These are phyloP conservation scores for Neoscelio sp. DNA, from an alignment of 2,888 invertebrate species.

Conservation along the genomic window DNA sequence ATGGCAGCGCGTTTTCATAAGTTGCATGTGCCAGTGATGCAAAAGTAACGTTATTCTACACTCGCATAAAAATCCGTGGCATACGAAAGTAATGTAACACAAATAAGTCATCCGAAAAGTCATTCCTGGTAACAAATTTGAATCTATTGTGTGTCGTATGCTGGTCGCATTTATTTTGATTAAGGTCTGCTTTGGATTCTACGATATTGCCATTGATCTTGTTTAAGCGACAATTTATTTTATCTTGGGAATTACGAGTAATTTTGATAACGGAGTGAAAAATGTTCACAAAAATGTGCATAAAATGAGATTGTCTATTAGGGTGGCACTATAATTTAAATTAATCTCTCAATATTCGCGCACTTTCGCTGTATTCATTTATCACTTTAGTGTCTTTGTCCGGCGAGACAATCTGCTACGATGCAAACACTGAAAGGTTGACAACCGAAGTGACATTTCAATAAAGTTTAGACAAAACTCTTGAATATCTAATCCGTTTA, in stretches of 20 bases:
- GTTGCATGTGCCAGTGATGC: neutral
- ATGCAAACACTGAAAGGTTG: too few relatives aligned
- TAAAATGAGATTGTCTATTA: too few relatives aligned
- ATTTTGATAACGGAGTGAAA: neutral
- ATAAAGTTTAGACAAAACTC: too few relatives aligned
- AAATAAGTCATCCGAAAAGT: constrained; percentile 11
- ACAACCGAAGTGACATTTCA: too few relatives aligned
- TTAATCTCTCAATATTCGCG: too few relatives aligned
- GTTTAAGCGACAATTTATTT: neutral
- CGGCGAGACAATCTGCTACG: too few relatives aligned
- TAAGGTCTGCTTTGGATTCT: neutral
- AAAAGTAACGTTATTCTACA: constrained; percentile 11
- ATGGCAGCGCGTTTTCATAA: constrained; percentile 1
- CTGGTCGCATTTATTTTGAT: neutral
- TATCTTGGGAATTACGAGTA: neutral
- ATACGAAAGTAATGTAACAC: constrained; percentile 32
- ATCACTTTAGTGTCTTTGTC: too few relatives aligned
- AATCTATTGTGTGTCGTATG: neutral
- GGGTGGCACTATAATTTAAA: too few relatives aligned
- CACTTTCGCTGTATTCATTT: too few relatives aligned
- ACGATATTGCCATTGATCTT: neutral
- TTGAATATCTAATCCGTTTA: too few relatives aligned
- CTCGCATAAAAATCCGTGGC: constrained; percentile 1
- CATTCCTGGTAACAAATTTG: neutral
- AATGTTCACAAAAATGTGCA: too few relatives aligned